Percentiles rank a stretch among this genome's conserved stretches.
Evolutionary conservation across 2,797 vertebrate species (phyloP).

Genomic region (Sitta carolinensis): DNA sequence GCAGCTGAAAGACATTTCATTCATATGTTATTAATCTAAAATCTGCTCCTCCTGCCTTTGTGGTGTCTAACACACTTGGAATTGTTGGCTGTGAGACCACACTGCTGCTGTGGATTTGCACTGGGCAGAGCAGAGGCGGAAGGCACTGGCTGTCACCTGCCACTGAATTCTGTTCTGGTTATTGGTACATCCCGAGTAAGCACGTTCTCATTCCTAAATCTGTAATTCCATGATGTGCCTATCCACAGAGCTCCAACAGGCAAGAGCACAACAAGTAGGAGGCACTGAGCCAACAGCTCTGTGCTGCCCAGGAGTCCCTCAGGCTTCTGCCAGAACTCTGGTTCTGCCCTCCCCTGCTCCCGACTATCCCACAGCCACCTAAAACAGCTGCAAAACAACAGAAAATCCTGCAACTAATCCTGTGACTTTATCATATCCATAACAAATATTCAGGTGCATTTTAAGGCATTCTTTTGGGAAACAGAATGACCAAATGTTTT

Average conservation of each 20-base stretch:
- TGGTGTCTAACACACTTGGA: background rate
- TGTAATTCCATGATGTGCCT: no score
- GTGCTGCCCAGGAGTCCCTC: background rate
- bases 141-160: background rate
- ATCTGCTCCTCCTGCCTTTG: background rate
- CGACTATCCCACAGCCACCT: background rate
- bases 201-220: accelerated
- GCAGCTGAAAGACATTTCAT: background rate
- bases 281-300: background rate
- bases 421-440: background rate
- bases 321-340: background rate
- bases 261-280: background rate
- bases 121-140: background rate
- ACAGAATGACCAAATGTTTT: background rate
- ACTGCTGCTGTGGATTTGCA: accelerated
- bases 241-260: background rate
- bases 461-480: background rate
- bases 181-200: background rate
- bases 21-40: background rate
- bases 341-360: background rate
- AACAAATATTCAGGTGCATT: background rate
- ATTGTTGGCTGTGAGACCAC: background rate
- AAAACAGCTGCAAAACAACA: background rate
- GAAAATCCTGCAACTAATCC: background rate
- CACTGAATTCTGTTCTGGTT: background rate